These are phyloP conservation scores for Ctenopoma kingsleyae DNA, from an alignment of 2,797 vertebrate genomes.

Conservation along the genomic window DNA sequence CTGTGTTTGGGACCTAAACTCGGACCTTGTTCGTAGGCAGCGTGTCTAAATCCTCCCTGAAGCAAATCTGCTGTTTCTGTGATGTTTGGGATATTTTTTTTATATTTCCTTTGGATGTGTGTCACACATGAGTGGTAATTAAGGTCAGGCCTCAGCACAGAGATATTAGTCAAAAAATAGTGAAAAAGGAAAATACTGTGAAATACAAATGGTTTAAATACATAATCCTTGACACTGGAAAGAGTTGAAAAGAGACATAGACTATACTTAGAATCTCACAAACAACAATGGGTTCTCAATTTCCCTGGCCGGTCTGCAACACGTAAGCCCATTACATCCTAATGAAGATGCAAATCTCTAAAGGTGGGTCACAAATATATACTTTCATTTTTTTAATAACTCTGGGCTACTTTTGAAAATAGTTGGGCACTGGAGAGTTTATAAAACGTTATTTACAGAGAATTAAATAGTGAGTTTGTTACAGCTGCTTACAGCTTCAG, in stretches of 20 bases:
- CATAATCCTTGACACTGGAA: neutral
- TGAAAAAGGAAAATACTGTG: neutral
- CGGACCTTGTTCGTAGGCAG: conserved; percentile 23
- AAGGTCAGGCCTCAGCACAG: conserved; percentile 1
- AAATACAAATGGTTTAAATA: neutral
- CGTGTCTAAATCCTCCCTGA: conserved; percentile 26
- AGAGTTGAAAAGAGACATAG: neutral
- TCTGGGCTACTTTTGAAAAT: too few species aligned
- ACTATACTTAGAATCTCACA: too few species aligned
- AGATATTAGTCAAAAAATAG: conserved; percentile 9
- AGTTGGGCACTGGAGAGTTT: too few species aligned
- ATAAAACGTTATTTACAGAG: too few species aligned
- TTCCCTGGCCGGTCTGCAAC: neutral
- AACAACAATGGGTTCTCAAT: neutral
- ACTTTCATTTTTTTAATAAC: too few species aligned
- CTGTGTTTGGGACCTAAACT: conserved; percentile 21
- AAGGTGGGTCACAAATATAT: neutral
- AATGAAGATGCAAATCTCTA: neutral
- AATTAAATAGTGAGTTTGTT: too few species aligned
- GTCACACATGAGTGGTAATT: neutral
- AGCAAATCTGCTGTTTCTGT: conserved; percentile 32
- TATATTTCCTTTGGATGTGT: conserved; percentile 23
- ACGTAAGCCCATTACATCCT: neutral
- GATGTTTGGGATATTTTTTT: conserved; percentile 16
- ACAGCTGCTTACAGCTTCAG: too few species aligned